phyloP scores from a whole-genome alignment of 1,140 invertebrate species.

The Lepidostoma basale region DNA sequence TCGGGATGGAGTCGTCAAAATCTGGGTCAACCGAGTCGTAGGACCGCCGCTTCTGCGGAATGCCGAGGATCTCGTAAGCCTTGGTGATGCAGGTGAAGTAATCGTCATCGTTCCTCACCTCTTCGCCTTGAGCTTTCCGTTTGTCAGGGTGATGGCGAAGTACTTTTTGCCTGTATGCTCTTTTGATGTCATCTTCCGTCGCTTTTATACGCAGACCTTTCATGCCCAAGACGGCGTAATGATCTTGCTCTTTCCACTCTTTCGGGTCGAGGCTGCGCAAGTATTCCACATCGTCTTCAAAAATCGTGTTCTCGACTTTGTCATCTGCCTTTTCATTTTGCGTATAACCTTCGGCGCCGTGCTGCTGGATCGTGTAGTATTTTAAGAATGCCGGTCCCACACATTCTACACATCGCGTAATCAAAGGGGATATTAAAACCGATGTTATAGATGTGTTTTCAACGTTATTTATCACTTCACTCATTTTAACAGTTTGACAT shows the following conservation, averaged over 20 bases:
- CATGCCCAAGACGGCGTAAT: slow-evolving; percentile 93
- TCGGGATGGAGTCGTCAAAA: slow-evolving; percentile 90
- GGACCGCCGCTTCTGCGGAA: slow-evolving; percentile 78
- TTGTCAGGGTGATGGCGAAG: slow-evolving; percentile 98
- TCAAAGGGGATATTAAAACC: slow-evolving; percentile 27
- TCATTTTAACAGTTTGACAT: slow-evolving; percentile 37
- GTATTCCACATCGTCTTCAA: slow-evolving; percentile 85
- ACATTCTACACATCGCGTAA: slow-evolving; percentile 56
- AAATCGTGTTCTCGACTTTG: slow-evolving; percentile 64
- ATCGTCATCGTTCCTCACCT: slow-evolving; percentile 85
- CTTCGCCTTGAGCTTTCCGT: slow-evolving; percentile 84
- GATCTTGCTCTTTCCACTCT: slow-evolving; percentile 97
- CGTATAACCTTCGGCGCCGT: slow-evolving; percentile 49
- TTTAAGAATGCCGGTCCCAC: slow-evolving; percentile 54
- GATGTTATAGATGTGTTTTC: slow-evolving; percentile 21
- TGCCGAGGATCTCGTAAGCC: slow-evolving; percentile 80
- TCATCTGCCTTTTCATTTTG: slow-evolving; percentile 58
- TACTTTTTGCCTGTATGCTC: slow-evolving; percentile 90
- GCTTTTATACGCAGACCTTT: slow-evolving; percentile 79
- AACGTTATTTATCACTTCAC: slow-evolving; percentile 18
- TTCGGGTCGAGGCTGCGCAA: slow-evolving; percentile 91
- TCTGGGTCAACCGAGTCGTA: slow-evolving; percentile 96
- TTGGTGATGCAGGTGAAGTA: slow-evolving; percentile 99
- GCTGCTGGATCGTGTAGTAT: slow-evolving; percentile 52
- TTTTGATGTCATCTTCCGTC: slow-evolving; percentile 90